Evolutionary conservation across 2,797 vertebrate genomes (phyloP).

Genomic region (Pterois miles): DNA sequence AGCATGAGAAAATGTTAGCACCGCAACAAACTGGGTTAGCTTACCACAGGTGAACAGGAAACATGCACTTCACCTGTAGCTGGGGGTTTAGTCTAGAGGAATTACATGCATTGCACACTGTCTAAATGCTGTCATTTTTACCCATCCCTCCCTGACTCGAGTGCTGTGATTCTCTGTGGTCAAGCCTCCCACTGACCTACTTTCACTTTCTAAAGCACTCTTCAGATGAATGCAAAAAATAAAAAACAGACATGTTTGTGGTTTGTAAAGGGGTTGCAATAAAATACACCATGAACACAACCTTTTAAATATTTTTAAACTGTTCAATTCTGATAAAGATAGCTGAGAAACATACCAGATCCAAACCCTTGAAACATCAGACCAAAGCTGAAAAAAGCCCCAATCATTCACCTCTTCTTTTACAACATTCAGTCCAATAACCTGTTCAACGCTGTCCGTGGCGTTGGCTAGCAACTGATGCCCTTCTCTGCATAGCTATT

Average conservation of each 20-base stretch:
- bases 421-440: constrained; percentile 6
- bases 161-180: neutral
- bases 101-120: neutral
- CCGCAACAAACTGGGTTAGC: neutral
- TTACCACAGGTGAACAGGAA: constrained; percentile 26
- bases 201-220: neutral
- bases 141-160: no score
- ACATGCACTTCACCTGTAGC: neutral
- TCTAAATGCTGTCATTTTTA: neutral
- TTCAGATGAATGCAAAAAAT: neutral
- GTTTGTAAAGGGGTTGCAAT: neutral
- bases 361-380: neutral
- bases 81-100: neutral
- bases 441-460: constrained; percentile 34
- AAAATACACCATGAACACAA: neutral
- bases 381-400: neutral
- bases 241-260: neutral
- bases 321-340: neutral
- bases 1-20: neutral
- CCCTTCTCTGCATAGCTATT: constrained; percentile 15
- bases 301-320: neutral
- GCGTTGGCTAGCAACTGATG: constrained; percentile 65
- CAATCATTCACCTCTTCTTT: neutral
- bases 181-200: neutral
- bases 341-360: neutral